phyloP scores from a whole-genome alignment of 2,113 vertebrate species.

The Caretta caretta region DNA sequence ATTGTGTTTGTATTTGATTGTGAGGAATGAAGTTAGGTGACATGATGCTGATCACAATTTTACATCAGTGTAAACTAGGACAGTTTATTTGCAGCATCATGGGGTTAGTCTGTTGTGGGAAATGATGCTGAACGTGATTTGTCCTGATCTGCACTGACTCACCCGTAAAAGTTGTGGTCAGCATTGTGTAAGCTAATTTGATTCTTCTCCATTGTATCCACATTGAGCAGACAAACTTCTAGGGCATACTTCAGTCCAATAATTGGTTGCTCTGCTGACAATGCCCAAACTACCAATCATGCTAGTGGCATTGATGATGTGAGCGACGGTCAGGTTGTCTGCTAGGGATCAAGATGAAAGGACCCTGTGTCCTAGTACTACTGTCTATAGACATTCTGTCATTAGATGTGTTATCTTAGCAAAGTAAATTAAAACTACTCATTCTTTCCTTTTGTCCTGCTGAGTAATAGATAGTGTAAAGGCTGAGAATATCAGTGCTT shows the following conservation, averaged over 20 bases:
- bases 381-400: background rate
- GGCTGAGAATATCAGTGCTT: background rate
- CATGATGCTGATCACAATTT: background rate
- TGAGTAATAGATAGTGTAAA: background rate
- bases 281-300: slow-evolving; percentile 10
- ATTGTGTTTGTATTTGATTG: background rate
- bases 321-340: background rate
- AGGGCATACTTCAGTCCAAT: background rate
- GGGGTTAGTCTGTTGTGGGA: background rate
- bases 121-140: rapidly evolving
- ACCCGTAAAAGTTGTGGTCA: background rate
- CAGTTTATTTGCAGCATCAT: background rate
- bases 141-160: background rate
- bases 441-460: background rate
- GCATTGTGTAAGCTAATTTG: background rate
- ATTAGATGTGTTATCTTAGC: background rate
- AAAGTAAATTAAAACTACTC: background rate
- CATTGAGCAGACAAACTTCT: background rate
- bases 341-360: background rate
- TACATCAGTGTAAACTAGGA: background rate
- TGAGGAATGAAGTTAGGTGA: background rate
- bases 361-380: background rate
- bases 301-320: background rate
- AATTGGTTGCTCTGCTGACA: background rate
- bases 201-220: background rate